These are phyloP conservation scores for Chascanopsetta lugubris DNA, from an alignment of 2,113 vertebrate species.

Conservation along the genomic window DNA sequence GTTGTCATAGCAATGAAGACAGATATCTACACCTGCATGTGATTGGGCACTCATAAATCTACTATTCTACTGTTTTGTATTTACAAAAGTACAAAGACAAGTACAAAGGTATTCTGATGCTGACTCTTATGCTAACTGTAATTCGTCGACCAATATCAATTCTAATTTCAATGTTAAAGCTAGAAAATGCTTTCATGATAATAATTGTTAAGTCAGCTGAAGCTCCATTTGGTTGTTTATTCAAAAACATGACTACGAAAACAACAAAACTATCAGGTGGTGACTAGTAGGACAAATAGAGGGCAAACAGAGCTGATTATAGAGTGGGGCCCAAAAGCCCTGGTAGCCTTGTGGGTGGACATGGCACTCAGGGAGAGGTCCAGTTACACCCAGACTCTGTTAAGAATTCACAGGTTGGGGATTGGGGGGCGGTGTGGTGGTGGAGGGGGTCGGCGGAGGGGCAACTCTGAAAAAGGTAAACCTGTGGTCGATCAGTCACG, in stretches of 20 bases:
- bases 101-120: too few species aligned
- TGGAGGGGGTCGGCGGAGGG: neutral
- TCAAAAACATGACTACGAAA: neutral
- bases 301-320: constrained; percentile 11
- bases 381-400: constrained; percentile 41
- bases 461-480: constrained; percentile 38
- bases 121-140: too few species aligned
- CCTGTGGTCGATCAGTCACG: constrained; percentile 42
- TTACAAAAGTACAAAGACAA: too few species aligned
- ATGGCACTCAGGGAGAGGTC: constrained; percentile 19
- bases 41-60: too few species aligned
- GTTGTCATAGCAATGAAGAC: too few species aligned
- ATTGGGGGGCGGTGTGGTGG: neutral
- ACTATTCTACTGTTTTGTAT: too few species aligned
- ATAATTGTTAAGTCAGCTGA: too few species aligned
- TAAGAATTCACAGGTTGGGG: constrained; percentile 52
- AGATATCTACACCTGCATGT: too few species aligned
- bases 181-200: too few species aligned
- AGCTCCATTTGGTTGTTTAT: too few species aligned
- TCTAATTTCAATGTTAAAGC: too few species aligned
- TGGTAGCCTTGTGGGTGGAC: constrained; percentile 22
- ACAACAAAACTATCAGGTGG: neutral
- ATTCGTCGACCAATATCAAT: too few species aligned
- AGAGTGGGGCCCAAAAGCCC: constrained; percentile 7
- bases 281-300: constrained; percentile 5